phyloP scores from a whole-genome alignment of 2,888 invertebrate species.

The Diaprepes abbreviatus region DNA sequence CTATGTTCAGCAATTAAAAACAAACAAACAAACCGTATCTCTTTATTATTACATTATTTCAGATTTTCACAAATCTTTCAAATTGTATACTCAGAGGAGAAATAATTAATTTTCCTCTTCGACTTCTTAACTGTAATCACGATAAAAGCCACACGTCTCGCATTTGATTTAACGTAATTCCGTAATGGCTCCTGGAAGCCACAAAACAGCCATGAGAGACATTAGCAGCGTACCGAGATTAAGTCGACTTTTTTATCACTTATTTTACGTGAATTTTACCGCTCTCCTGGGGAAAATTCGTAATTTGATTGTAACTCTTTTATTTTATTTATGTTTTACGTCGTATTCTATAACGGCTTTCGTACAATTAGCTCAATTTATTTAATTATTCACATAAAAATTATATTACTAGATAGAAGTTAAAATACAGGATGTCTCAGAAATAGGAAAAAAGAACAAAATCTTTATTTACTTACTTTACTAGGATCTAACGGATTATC shows the following conservation, averaged over 20 bases:
- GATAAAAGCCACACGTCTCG: conserved; percentile 24
- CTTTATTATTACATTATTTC: too few relatives aligned
- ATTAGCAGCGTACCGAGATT: conserved; percentile 3
- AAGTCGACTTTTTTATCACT: conserved; percentile 14
- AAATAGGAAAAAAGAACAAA: too few relatives aligned
- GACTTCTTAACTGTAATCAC: conserved; percentile 10
- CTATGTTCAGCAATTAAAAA: too few relatives aligned
- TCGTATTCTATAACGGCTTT: too few relatives aligned
- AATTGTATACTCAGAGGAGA: too few relatives aligned
- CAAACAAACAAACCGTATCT: too few relatives aligned
- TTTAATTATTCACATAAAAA: too few relatives aligned
- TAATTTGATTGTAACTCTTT: not conserved
- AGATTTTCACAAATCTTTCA: too few relatives aligned
- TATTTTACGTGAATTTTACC: not conserved
- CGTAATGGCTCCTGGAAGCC: conserved; percentile 21
- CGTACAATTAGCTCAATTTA: too few relatives aligned
- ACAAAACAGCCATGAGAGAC: conserved; percentile 13
- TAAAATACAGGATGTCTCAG: too few relatives aligned
- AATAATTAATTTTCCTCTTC: conserved; percentile 5
- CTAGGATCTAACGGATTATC: conserved; percentile 97
- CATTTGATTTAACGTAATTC: conserved; percentile 23
- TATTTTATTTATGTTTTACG: not conserved
- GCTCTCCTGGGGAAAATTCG: not conserved
- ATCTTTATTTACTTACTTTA: conserved; percentile 92
- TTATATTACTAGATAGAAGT: too few relatives aligned